A percentile compares a stretch with the other conserved stretches of the same genome.
These are phyloP conservation scores for Chaetops frenatus DNA, from an alignment of 2,113 vertebrate genomes.

Conservation along the genomic window DNA sequence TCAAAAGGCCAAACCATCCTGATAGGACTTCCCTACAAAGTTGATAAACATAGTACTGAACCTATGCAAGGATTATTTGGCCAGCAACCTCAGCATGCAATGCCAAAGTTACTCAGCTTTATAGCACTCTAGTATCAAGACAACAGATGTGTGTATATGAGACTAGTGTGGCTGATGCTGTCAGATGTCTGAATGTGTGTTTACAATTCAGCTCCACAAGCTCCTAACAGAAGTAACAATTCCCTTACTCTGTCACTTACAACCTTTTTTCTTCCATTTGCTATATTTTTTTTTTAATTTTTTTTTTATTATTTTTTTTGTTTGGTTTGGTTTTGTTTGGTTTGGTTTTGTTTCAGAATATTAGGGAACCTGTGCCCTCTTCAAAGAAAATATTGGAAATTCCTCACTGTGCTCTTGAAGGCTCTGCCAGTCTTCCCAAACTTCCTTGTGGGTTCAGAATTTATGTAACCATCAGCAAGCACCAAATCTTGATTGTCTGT, in stretches of 20 bases:
- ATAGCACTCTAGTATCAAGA: background rate
- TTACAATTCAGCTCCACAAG: background rate
- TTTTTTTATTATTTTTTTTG: background rate
- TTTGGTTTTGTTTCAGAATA: background rate
- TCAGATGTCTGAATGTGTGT: background rate
- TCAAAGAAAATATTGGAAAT: background rate
- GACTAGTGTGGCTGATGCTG: background rate
- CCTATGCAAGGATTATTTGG: background rate
- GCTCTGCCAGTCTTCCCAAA: background rate
- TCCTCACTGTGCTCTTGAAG: background rate
- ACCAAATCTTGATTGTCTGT: background rate
- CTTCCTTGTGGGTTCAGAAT: background rate
- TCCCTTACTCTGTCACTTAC: background rate
- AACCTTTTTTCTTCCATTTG: background rate
- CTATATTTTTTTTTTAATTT: too few species aligned
- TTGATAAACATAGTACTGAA: background rate
- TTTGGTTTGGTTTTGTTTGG: background rate
- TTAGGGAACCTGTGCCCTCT: background rate
- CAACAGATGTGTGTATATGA: background rate
- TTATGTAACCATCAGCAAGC: background rate
- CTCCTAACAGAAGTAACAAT: background rate
- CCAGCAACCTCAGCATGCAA: background rate
- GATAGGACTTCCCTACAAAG: background rate
- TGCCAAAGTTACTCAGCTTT: background rate
- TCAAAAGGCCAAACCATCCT: background rate